Conservation (phyloP, 2,797 vertebrate species). For the Sebastes matsubarae region DNA sequence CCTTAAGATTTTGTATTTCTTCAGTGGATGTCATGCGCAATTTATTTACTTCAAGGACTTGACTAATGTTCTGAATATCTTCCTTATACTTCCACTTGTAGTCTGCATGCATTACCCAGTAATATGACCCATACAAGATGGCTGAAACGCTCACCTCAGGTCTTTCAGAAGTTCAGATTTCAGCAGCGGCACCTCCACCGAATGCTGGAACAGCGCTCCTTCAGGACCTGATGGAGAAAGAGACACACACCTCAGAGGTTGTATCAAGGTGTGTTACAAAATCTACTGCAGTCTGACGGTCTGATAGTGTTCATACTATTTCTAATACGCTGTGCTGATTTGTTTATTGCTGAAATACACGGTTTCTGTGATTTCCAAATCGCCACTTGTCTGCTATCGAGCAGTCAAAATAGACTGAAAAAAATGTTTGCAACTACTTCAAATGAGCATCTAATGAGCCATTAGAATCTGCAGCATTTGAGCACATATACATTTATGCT, state of each 20-base stretch:
- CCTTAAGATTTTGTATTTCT: not conserved
- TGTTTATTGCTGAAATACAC: not conserved
- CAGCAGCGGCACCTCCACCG: constrained; percentile 90
- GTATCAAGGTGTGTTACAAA: not conserved
- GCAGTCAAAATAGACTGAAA: not conserved
- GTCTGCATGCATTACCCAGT: not conserved
- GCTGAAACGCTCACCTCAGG: constrained; percentile 84
- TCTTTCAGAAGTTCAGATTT: constrained; percentile 89
- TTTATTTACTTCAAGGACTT: not conserved
- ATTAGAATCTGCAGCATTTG: not conserved
- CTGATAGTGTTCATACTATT: not conserved
- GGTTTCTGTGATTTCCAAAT: not conserved
- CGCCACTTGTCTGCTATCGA: not conserved
- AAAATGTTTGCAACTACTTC: not conserved
- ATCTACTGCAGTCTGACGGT: not conserved
- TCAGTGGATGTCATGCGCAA: not conserved
- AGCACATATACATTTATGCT: not conserved
- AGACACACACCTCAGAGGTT: not conserved
- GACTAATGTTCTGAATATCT: not conserved
- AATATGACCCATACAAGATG: not conserved
- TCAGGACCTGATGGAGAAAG: constrained; percentile 74
- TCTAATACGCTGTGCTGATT: not conserved
- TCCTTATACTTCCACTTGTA: not conserved
- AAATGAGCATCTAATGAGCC: not conserved
- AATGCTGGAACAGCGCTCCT: constrained; percentile 92